These are phyloP conservation scores for Stegophylla sp. DNA, from an alignment of 2,888 invertebrate species.

Conservation along the genomic window DNA sequence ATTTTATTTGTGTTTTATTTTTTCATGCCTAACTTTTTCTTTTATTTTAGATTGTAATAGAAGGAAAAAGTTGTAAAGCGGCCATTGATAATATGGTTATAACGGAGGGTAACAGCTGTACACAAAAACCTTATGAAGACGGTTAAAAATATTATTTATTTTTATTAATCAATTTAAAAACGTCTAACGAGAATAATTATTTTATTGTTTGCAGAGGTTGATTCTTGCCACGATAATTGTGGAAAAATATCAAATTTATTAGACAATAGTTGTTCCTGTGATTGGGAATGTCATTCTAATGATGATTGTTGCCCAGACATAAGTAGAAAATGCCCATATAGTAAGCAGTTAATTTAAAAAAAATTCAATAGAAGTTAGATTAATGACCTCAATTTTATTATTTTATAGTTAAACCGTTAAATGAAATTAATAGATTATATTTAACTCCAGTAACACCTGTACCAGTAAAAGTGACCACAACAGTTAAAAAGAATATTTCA, in stretches of 20 bases:
- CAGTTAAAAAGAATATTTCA: neutral
- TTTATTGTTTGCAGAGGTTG: neutral
- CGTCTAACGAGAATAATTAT: neutral
- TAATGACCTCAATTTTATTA: neutral
- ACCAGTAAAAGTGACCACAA: neutral
- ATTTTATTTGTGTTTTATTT: neutral
- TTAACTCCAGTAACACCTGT: neutral
- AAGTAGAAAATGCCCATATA: constrained; percentile 23
- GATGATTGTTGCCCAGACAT: constrained; percentile 37
- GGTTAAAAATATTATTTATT: constrained; percentile 6
- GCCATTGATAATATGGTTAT: constrained; percentile 82
- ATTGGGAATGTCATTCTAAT: constrained; percentile 39
- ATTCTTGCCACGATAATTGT: constrained; percentile 34
- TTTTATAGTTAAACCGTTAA: constrained; percentile 19
- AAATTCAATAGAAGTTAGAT: neutral
- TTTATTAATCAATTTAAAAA: neutral
- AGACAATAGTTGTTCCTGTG: constrained; percentile 21
- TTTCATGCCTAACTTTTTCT: constrained; percentile 5
- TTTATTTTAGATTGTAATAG: constrained; percentile 74
- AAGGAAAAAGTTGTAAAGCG: constrained; percentile 79
- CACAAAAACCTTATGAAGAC: constrained; percentile 50
- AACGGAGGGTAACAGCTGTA: constrained; percentile 70
- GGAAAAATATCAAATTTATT: neutral
- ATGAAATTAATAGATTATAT: constrained; percentile 1
- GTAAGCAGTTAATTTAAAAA: neutral